A percentile compares a stretch with the other conserved stretches of the same genome.
Conservation (phyloP, 2,113 vertebrate genomes). For the Dicerorhinus sumatrensis region DNA sequence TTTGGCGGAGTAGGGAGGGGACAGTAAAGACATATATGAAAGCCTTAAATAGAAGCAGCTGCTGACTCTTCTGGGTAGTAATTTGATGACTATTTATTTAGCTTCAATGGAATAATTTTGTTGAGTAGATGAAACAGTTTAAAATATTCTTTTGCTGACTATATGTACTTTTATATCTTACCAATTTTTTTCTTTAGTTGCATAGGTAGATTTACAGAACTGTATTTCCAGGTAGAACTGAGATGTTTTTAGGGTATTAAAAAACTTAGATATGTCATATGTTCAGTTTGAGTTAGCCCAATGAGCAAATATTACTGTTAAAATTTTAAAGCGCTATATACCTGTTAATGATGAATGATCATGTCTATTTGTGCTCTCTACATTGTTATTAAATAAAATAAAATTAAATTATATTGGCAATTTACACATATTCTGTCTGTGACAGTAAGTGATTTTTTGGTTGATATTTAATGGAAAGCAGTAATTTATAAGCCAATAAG, state of each 20-base stretch:
- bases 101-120: constrained; percentile 62
- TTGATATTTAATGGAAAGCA: constrained; percentile 19
- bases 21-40: constrained; percentile 57
- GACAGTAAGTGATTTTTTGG: background rate
- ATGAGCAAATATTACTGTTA: background rate
- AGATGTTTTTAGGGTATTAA: background rate
- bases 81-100: constrained; percentile 72
- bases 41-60: constrained; percentile 76
- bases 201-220: background rate
- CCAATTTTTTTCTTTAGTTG: background rate
- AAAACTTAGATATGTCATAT: background rate
- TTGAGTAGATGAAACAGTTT: constrained; percentile 46
- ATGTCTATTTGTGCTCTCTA: background rate
- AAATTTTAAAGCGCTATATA: background rate
- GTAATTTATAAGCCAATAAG: background rate
- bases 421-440: background rate
- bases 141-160: constrained; percentile 41
- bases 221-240: constrained; percentile 1
- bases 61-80: constrained; percentile 65
- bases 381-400: background rate
- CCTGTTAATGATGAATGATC: background rate
- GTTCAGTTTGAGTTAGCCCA: background rate
- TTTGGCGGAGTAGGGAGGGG: background rate
- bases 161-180: background rate
- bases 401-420: constrained; percentile 7